phyloP scores from a whole-genome alignment of 2,888 invertebrate genomes.

The Acleris laterana region DNA sequence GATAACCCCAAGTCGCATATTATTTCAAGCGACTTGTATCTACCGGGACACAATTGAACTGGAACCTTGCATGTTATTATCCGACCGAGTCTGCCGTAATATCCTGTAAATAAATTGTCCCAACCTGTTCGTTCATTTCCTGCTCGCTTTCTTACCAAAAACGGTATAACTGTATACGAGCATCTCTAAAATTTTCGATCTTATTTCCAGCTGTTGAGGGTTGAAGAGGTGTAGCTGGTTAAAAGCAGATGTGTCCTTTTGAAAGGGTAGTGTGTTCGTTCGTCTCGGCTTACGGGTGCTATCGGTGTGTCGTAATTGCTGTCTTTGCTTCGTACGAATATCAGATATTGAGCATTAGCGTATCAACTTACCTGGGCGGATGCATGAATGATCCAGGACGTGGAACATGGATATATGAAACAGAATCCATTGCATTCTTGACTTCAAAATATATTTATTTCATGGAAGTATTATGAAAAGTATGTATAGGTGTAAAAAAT shows the following conservation, averaged over 20 bases:
- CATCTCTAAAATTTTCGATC: too few relatives aligned
- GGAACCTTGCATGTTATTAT: slow-evolving; percentile 26
- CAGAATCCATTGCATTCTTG: too few relatives aligned
- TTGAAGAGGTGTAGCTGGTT: too few relatives aligned
- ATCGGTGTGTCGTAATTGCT: slow-evolving; percentile 25
- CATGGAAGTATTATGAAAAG: too few relatives aligned
- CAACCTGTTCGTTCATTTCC: slow-evolving; percentile 36
- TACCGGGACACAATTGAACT: background rate
- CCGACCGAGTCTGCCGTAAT: slow-evolving; percentile 17
- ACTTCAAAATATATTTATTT: too few relatives aligned
- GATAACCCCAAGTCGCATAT: background rate
- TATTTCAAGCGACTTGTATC: background rate
- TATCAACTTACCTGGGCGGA: slow-evolving; percentile 9
- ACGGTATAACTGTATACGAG: too few relatives aligned
- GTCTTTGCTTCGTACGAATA: slow-evolving; percentile 13
- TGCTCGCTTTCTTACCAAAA: background rate
- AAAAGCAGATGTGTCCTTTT: too few relatives aligned
- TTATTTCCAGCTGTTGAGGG: too few relatives aligned
- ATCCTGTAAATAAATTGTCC: slow-evolving; percentile 38
- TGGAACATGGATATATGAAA: background rate
- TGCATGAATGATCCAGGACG: background rate
- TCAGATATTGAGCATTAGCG: slow-evolving; percentile 7
- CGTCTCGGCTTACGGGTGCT: background rate
- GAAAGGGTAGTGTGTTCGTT: background rate
- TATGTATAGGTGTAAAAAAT: too few relatives aligned